Evolutionary conservation across 1,140 invertebrate species (phyloP).

Genomic region (Scaptomyza pallida): DNA sequence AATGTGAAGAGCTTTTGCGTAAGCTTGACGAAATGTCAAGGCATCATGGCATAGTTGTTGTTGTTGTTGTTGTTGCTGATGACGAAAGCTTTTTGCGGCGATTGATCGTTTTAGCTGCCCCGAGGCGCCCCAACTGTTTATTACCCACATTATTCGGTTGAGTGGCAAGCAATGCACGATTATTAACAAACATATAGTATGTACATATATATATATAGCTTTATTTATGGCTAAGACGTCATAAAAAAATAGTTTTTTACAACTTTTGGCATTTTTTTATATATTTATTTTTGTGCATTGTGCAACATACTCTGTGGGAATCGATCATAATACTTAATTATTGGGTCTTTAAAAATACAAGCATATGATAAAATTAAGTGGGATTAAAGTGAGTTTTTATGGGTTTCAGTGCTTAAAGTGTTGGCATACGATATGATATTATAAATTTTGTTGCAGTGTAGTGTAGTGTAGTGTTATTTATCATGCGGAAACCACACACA

Average conservation of each 20-base stretch:
- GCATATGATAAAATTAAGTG: background rate
- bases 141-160: constrained; percentile 62
- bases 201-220: too few species aligned
- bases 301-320: constrained; percentile 48
- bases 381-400: background rate
- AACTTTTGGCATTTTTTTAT: constrained; percentile 51
- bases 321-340: constrained; percentile 25
- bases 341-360: constrained; percentile 1
- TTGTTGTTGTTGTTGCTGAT: background rate
- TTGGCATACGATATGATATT: too few species aligned
- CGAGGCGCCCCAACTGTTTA: constrained; percentile 47
- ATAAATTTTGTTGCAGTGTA: constrained; percentile 39
- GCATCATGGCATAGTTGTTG: background rate
- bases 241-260: constrained; percentile 66
- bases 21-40: constrained; percentile 47
- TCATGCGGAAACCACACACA: constrained; percentile 74
- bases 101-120: constrained; percentile 9
- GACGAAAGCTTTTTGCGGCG: constrained; percentile 32
- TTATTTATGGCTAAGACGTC: constrained; percentile 55
- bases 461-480: constrained; percentile 44
- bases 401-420: background rate
- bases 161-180: constrained; percentile 68
- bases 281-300: constrained; percentile 36
- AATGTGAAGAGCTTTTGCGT: constrained; percentile 18
- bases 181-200: constrained; percentile 18